Conservation (phyloP, 2,888 invertebrate genomes). For the Eilema sororculum region DNA sequence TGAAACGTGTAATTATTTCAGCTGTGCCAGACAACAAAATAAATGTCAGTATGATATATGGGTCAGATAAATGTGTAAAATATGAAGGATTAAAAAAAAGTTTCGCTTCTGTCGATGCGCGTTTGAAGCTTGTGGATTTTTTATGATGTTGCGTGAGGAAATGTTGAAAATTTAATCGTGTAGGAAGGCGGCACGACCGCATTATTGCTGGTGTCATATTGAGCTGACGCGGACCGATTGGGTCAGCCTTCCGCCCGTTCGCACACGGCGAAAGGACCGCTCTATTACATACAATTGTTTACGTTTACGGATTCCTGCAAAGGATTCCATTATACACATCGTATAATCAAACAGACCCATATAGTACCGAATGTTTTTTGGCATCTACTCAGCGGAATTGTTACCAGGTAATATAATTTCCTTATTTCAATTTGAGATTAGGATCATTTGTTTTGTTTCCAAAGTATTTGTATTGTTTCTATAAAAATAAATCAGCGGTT, state of each 20-base stretch:
- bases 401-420: slow-evolving; percentile 36
- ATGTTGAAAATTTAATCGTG: slow-evolving; percentile 78
- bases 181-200: slow-evolving; percentile 61
- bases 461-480: neutral
- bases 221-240: slow-evolving; percentile 71
- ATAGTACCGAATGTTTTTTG: slow-evolving; percentile 31
- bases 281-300: slow-evolving; percentile 53
- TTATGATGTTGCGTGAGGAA: slow-evolving; percentile 64
- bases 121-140: slow-evolving; percentile 51
- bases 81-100: slow-evolving; percentile 51
- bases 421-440: slow-evolving; percentile 31
- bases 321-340: slow-evolving; percentile 38
- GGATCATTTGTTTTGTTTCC: slow-evolving; percentile 13
- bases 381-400: slow-evolving; percentile 27
- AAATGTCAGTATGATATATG: slow-evolving; percentile 56
- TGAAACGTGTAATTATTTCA: slow-evolving; percentile 62
- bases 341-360: slow-evolving; percentile 33
- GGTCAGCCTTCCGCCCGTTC: slow-evolving; percentile 58
- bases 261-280: slow-evolving; percentile 51
- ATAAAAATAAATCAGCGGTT: neutral
- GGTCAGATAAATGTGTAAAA: slow-evolving; percentile 55
- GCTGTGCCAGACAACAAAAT: slow-evolving; percentile 63
- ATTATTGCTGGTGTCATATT: slow-evolving; percentile 77
- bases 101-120: slow-evolving; percentile 38
- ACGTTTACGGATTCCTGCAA: slow-evolving; percentile 33